Base-by-base conservation (phyloP, 2,113 vertebrate genomes). In the Fregata magnificens region DNA sequence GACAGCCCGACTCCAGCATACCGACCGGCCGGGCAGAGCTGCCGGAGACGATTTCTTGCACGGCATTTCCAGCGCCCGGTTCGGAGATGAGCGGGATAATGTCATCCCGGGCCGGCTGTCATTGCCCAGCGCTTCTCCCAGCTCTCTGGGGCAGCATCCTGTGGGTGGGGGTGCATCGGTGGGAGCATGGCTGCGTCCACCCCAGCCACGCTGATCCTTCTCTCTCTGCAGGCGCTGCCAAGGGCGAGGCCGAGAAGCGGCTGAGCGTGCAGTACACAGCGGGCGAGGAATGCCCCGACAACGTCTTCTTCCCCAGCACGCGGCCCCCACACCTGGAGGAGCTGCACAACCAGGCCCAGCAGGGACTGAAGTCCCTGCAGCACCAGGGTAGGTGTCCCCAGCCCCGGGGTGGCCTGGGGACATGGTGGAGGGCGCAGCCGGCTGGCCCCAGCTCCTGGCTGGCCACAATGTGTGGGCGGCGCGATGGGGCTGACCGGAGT, bases 271-370 rank as follows among this genome's bases (percentile, higher is more conserved):
- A 98, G 98, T 99, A 97, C 97, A 98, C 53, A 4, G 92, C 97
- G 18, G 73, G 98, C 2, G 93, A 98, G 53, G 96, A 99, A 80
- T 99, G 98, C 47, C 97, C 97, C 66, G 99, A 99, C 98, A 99
- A 99, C 22, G 98, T 99, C 72, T 99, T 99, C 98, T 98, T 99
- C 67, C 99, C 99, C 95, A 97, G 95, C 59, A 98, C 97, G 50
- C 98, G 99, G 31, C 98, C 99, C 3, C 98, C 99, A 32, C 98
- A 99, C 96, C 97, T 99, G 90, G 98, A 99, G 90, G 99, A 99
- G 94, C 98, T 99, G 65, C 99, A 99, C 97, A 98, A 93, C 1
- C 99, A 99, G 98, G 99, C 99, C 19, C 98, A 98, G 97, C 98
- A 99, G 78, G 99, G 99, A 6, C 97, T 99, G 42, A 99, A 99